These are phyloP conservation scores for Antennarius striatus DNA, from an alignment of 2,113 vertebrate genomes.

Conservation along the genomic window DNA sequence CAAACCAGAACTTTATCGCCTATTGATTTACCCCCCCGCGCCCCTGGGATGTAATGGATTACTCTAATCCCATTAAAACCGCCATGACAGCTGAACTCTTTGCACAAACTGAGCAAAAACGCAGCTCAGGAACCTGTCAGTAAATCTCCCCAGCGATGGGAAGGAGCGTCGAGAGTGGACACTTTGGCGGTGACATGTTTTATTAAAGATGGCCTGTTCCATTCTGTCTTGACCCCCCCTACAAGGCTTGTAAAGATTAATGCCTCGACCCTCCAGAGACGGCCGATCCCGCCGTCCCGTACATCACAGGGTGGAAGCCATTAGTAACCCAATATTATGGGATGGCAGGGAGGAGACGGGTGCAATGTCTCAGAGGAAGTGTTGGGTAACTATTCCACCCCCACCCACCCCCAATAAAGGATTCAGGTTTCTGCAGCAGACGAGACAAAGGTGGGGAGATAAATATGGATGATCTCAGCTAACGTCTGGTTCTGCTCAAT, in stretches of 20 bases:
- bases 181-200: constrained; percentile 53
- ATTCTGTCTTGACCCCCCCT: constrained; percentile 53
- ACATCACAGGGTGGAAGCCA: constrained; percentile 53
- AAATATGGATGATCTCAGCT: background rate
- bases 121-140: constrained; percentile 38
- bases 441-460: constrained; percentile 3
- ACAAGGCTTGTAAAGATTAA: constrained; percentile 70
- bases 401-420: background rate
- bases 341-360: background rate
- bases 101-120: constrained; percentile 32
- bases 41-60: constrained; percentile 40
- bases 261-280: constrained; percentile 14
- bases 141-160: constrained; percentile 30
- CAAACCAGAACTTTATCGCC: constrained; percentile 24
- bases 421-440: constrained; percentile 10
- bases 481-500: too few relatives aligned
- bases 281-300: constrained; percentile 9
- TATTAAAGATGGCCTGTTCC: constrained; percentile 63
- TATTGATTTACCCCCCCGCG: constrained; percentile 48
- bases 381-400: constrained; percentile 30
- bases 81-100: constrained; percentile 9
- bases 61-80: constrained; percentile 44
- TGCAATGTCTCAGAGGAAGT: constrained; percentile 1
- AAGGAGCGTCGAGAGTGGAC: constrained; percentile 10
- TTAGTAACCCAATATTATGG: constrained; percentile 50